Conservation (phyloP, 2,888 invertebrate species). For the Dynastes tityus region DNA sequence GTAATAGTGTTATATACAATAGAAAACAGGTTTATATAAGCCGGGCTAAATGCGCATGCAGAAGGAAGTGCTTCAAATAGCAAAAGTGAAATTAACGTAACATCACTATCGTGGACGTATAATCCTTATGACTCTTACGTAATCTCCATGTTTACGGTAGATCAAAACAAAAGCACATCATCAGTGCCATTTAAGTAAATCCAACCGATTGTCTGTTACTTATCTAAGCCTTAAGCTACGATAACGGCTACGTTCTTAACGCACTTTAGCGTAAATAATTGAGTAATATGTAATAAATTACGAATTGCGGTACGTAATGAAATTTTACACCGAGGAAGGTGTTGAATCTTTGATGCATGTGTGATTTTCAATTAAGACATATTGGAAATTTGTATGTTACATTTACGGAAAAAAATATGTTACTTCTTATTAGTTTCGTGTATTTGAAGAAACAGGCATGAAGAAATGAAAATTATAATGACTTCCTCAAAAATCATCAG, state of each 20-base stretch:
- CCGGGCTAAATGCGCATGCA: constrained; percentile 17
- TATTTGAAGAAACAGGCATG: no score
- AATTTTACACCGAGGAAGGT: neutral
- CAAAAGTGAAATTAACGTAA: constrained; percentile 36
- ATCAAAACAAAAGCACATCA: constrained; percentile 18
- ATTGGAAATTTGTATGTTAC: no score
- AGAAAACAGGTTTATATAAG: constrained; percentile 37
- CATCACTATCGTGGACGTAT: constrained; percentile 3
- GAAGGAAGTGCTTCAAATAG: constrained; percentile 32
- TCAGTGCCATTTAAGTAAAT: constrained; percentile 20
- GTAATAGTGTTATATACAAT: constrained; percentile 12
- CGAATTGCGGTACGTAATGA: neutral
- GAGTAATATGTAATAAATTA: neutral
- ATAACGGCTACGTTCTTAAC: neutral
- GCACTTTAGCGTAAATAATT: neutral
- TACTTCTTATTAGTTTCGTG: no score
- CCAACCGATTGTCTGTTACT: constrained; percentile 7
- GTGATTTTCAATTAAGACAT: neutral
- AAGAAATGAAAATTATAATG: no score
- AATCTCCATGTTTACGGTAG: constrained; percentile 8
- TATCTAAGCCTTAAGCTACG: neutral
- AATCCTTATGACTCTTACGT: constrained; percentile 9
- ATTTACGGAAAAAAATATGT: no score
- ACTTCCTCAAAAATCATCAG: no score
- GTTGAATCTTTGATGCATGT: neutral